Base-by-base conservation (phyloP, 2,113 vertebrate species). In the Oreotrochilus melanogaster region DNA sequence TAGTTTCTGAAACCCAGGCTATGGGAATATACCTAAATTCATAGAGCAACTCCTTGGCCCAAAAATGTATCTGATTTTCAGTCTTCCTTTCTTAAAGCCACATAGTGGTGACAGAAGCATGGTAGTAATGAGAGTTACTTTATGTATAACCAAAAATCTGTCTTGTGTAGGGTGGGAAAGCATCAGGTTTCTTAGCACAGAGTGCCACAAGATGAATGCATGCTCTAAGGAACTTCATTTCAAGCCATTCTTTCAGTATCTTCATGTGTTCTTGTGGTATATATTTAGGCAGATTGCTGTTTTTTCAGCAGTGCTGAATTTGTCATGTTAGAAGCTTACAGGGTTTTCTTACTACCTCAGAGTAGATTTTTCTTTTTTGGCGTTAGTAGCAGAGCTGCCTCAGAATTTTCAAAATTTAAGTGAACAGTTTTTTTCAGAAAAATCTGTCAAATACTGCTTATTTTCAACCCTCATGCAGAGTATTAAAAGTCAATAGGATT, bases 161-260 rank as follows among this genome's bases (percentile, higher is more conserved):
- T 84, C 89, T 78, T 39, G 13, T 71, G 47, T 71, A 43, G 54
- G 43, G 47, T 79, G 47, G 43, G 69, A 94, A 90, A 71, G 64
- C 48, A 86, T 95, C 16, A 17, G 3, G 48, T 92, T 88, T 86
- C 90, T 81, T 39, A 66, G 39, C 73, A 51, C 25, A 23, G 69
- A 92, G 79, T 71, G 72, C 80, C 21, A 43, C 9, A 17, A 80
- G 85, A 93, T 74, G 39, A 86, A 69, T 93, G 81, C 21, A 56
- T 88, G 33, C 60, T 92, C 56, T 83, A 43, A 86, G 57, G 56
- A 91, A 71, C 67, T 93, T 86, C 51, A 47, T 96, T 89, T 89
- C 42, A 72, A 70, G 64, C 23, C 10, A 15, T 50, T 91, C 30
- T 89, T 86, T 48, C 65, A 70, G 31, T 82, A 43, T 83, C 88